Percentiles rank a stretch among this genome's conserved stretches.
Evolutionary conservation across 2,113 vertebrate species (phyloP).

Genomic region (Xerus inauris): DNA sequence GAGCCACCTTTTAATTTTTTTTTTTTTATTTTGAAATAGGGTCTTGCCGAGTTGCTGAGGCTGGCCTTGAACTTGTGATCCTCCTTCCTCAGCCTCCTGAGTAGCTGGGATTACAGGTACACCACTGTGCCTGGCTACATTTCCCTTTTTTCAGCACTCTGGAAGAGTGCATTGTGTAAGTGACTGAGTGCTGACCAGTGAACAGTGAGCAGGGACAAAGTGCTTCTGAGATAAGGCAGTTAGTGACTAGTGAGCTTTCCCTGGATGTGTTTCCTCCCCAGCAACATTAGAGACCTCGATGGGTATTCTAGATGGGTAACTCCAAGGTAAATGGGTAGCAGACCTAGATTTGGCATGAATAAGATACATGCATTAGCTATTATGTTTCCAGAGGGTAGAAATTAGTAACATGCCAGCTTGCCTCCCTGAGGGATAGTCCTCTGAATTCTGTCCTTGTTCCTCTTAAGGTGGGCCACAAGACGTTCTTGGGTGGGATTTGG

Average conservation of each 20-base stretch:
- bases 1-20: no score
- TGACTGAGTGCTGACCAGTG: neutral
- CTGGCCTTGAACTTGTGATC: no score
- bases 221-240: neutral
- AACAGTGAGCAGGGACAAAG: neutral
- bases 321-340: neutral
- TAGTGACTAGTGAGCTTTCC: neutral
- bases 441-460: neutral
- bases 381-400: neutral
- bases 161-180: neutral
- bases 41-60: no score
- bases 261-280: neutral
- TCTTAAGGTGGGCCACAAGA: neutral
- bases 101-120: no score
- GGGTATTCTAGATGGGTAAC: neutral
- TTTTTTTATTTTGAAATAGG: no score
- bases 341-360: no score
- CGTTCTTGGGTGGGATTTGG: neutral
- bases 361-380: no score
- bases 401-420: neutral
- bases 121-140: no score
- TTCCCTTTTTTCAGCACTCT: neutral
- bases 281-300: neutral
- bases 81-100: no score
- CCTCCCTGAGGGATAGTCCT: neutral